Percentiles rank a stretch among this genome's conserved stretches.
Conservation (phyloP, 1,140 invertebrate species). For the Anadara kagoshimensis region DNA sequence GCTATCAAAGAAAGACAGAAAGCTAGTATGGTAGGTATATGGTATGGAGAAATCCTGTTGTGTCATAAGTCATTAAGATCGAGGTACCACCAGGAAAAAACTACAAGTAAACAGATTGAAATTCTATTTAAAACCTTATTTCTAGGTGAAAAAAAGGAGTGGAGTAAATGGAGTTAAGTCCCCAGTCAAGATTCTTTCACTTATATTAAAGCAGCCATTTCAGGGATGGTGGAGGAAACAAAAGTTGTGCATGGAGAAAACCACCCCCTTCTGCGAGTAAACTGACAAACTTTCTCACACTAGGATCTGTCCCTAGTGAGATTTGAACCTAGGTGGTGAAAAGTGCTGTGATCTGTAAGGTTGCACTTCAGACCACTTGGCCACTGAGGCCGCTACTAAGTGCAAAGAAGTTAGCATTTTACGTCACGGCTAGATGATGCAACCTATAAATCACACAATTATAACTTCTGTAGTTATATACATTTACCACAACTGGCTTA, state of each 20-base stretch:
- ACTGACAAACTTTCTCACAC: too few species aligned
- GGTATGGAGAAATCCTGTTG: neutral
- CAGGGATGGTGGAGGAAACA: too few species aligned
- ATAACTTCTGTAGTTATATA: neutral
- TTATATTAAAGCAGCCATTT: neutral
- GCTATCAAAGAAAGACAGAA: conserved; percentile 46
- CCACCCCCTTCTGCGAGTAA: too few species aligned
- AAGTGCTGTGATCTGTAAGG: too few species aligned
- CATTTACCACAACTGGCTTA: neutral
- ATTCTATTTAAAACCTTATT: neutral
- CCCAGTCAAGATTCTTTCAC: neutral
- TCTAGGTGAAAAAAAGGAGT: neutral
- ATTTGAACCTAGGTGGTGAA: too few species aligned
- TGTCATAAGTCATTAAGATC: neutral
- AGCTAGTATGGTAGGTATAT: conserved; percentile 46
- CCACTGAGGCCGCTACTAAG: too few species aligned
- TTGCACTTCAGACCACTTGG: too few species aligned
- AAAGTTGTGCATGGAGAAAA: too few species aligned
- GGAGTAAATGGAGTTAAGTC: neutral
- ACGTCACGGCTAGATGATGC: neutral
- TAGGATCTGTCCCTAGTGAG: too few species aligned
- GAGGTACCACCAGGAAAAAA: neutral
- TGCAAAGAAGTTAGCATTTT: neutral
- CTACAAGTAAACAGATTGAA: neutral
- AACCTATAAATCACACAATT: too few species aligned